Evolutionary conservation across 2,113 vertebrate species (phyloP).

Genomic region (Oxyruncus cristatus): DNA sequence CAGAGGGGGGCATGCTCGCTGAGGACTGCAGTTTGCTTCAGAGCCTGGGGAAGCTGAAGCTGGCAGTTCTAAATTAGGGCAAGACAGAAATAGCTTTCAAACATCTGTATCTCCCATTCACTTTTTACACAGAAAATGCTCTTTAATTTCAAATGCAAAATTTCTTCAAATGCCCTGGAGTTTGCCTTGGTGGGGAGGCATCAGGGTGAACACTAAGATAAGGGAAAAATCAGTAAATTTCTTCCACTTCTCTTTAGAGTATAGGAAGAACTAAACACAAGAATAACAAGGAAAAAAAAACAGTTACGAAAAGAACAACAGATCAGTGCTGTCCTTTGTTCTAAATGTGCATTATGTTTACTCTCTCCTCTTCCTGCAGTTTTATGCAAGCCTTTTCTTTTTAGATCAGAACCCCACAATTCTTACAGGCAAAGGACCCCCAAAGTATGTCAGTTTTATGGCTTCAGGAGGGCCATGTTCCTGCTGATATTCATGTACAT

Average conservation of each 20-base stretch:
- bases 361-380: not conserved
- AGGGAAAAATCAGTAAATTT: not conserved
- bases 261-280: conserved; percentile 30
- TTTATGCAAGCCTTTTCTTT: not conserved
- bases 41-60: not conserved
- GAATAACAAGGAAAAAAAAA: not conserved
- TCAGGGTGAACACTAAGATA: not conserved
- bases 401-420: not conserved
- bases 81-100: not conserved
- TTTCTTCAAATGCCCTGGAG: not conserved
- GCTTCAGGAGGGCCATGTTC: not conserved
- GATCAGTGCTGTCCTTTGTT: not conserved
- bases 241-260: not conserved
- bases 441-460: not conserved
- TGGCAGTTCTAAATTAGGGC: not conserved
- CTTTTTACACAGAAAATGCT: not conserved
- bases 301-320: conserved; percentile 6
- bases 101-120: not conserved
- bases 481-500: not conserved
- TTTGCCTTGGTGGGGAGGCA: not conserved
- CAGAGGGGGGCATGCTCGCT: not conserved
- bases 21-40: not conserved
- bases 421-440: not conserved
- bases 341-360: not conserved
- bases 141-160: not conserved